Percentiles rank a stretch among this genome's conserved stretches.
Conservation (phyloP, 1,140 invertebrate species). For the Phymorhynchus buccinoides region DNA sequence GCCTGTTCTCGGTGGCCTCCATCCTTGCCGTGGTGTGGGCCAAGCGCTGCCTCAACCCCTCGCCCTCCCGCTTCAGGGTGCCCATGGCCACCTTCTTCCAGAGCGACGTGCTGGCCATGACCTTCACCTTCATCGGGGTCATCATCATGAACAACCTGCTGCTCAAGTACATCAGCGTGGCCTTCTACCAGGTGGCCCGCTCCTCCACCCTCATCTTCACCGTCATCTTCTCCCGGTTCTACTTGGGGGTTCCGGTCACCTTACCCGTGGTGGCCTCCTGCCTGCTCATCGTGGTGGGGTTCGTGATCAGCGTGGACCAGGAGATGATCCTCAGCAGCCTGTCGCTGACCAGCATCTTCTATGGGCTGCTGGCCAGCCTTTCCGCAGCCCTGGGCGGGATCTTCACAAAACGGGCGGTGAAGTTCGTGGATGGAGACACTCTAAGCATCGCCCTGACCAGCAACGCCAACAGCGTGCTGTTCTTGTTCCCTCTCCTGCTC, state of each 20-base stretch:
- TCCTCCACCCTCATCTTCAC: constrained; percentile 72
- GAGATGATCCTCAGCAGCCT: constrained; percentile 66
- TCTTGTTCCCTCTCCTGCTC: constrained; percentile 64
- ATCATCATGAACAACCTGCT: constrained; percentile 71
- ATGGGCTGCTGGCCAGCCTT: constrained; percentile 69
- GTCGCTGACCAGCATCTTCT: constrained; percentile 66
- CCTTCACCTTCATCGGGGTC: constrained; percentile 63
- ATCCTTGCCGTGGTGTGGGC: constrained; percentile 47
- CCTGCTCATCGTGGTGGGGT: constrained; percentile 65
- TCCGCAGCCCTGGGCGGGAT: constrained; percentile 69
- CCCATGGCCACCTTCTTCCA: constrained; percentile 51
- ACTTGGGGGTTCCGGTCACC: constrained; percentile 62
- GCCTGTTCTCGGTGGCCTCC: constrained; percentile 50
- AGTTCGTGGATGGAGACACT: constrained; percentile 60
- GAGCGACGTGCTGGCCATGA: constrained; percentile 62
- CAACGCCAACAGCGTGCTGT: constrained; percentile 63
- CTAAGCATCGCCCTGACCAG: constrained; percentile 65
- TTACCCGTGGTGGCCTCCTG: constrained; percentile 60
- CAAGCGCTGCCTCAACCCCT: constrained; percentile 32
- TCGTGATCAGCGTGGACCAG: constrained; percentile 69
- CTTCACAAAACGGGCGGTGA: constrained; percentile 57
- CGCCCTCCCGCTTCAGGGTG: constrained; percentile 44
- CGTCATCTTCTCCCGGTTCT: constrained; percentile 62
- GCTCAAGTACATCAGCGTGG: constrained; percentile 70
- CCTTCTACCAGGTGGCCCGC: constrained; percentile 72